phyloP scores from a whole-genome alignment of 2,888 invertebrate genomes.

The Drosophila sordidula region DNA sequence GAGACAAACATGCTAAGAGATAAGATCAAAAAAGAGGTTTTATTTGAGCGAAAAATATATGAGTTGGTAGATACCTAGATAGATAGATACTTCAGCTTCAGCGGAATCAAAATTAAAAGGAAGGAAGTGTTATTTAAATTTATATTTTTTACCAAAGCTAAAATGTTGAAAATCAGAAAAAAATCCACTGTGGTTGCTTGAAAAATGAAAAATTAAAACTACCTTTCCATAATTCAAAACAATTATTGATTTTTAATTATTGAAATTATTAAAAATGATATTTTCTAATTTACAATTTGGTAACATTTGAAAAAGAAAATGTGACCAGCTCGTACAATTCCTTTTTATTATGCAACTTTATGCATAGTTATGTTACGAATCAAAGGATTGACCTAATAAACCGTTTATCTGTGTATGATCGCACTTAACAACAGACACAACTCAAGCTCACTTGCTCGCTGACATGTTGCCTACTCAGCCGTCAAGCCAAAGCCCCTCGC shows the following conservation, averaged over 20 bases:
- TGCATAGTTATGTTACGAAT: not conserved
- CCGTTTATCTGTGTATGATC: not conserved
- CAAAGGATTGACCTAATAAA: not conserved
- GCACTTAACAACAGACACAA: not conserved
- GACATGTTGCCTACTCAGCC: slow-evolving; percentile 41
- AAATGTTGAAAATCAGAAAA: too few species aligned
- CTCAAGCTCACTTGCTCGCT: slow-evolving; percentile 23
- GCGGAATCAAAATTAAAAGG: too few species aligned
- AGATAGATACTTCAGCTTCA: too few species aligned
- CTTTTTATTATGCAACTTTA: not conserved
- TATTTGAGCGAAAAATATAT: not conserved
- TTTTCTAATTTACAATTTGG: too few species aligned
- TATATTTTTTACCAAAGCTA: too few species aligned
- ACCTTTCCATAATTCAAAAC: too few species aligned
- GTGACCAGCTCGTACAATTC: not conserved
- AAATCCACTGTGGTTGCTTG: too few species aligned
- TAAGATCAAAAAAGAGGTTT: not conserved
- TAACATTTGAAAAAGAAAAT: not conserved
- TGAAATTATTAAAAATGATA: too few species aligned
- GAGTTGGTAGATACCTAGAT: not conserved
- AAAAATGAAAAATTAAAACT: too few species aligned
- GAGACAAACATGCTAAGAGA: not conserved
- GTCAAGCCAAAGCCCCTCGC: slow-evolving; percentile 6
- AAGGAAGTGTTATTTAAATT: too few species aligned
- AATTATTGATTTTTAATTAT: too few species aligned